These are phyloP conservation scores for Glomeris marginata DNA, from an alignment of 2,888 invertebrate genomes.

Conservation along the genomic window DNA sequence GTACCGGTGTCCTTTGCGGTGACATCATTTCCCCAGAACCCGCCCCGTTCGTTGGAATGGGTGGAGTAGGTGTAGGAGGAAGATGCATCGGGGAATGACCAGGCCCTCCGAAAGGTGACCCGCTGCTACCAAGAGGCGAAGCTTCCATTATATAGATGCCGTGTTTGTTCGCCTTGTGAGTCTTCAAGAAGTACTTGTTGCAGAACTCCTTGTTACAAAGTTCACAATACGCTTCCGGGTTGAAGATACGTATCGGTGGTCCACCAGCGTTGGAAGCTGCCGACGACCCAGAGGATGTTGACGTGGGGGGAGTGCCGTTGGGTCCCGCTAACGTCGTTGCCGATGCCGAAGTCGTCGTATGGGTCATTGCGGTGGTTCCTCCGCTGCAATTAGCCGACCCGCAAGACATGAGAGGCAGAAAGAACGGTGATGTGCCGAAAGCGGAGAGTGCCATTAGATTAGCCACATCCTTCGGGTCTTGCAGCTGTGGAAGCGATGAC, in stretches of 20 bases:
- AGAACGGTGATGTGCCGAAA: constrained; percentile 3
- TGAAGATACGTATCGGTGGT: constrained; percentile 17
- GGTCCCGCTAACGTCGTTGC: not conserved
- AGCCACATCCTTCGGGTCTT: constrained; percentile 15
- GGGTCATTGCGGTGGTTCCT: not conserved
- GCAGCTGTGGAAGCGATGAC: constrained; percentile 7
- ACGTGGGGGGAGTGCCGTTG: constrained; percentile 7
- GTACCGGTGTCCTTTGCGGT: too few relatives aligned
- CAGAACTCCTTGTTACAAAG: constrained; percentile 97
- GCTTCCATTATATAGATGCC: constrained; percentile 16
- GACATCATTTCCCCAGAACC: too few relatives aligned
- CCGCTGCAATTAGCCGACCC: not conserved
- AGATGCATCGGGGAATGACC: too few relatives aligned
- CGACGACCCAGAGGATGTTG: constrained; percentile 6
- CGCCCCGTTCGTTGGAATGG: too few relatives aligned
- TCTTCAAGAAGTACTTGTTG: constrained; percentile 95
- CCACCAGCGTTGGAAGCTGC: not conserved
- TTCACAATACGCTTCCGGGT: constrained; percentile 89
- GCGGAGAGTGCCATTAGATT: constrained; percentile 12
- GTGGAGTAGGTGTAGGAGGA: too few relatives aligned
- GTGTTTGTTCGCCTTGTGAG: constrained; percentile 29
- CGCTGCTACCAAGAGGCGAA: constrained; percentile 10
- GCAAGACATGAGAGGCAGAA: not conserved
- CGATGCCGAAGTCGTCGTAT: not conserved
- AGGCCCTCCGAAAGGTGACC: constrained; percentile 20